Evolutionary conservation across 2,888 invertebrate species (phyloP).

Genomic region (Octodonta nipae): DNA sequence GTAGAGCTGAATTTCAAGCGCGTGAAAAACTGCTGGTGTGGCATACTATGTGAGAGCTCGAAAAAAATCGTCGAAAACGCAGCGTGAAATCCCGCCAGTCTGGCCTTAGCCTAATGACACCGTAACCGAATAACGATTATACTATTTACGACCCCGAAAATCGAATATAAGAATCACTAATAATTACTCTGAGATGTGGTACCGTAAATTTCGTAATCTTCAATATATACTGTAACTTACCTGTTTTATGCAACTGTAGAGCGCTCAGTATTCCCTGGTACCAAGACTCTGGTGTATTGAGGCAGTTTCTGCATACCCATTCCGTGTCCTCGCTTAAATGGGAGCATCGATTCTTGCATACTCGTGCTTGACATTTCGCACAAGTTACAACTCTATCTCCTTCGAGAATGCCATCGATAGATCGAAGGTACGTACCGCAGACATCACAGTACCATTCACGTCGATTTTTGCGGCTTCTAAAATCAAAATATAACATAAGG

Average conservation of each 20-base stretch:
- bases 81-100: too few relatives aligned
- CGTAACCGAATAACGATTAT: too few relatives aligned
- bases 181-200: too few relatives aligned
- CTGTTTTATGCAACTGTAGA: slow-evolving; percentile 8
- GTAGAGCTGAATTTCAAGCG: too few relatives aligned
- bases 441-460: slow-evolving; percentile 29
- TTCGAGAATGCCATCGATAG: slow-evolving; percentile 26
- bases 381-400: slow-evolving; percentile 27
- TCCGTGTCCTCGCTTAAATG: slow-evolving; percentile 14
- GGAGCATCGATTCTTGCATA: slow-evolving; percentile 29
- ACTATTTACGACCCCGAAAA: too few relatives aligned
- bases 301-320: slow-evolving; percentile 30
- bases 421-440: slow-evolving; percentile 28
- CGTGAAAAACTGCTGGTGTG: too few relatives aligned
- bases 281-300: slow-evolving; percentile 27
- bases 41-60: too few relatives aligned
- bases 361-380: slow-evolving; percentile 25
- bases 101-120: too few relatives aligned
- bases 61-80: too few relatives aligned
- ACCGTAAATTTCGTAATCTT: too few relatives aligned
- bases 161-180: too few relatives aligned
- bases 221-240: too few relatives aligned
- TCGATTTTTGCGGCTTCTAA: slow-evolving; percentile 11
- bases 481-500: slow-evolving; percentile 2
- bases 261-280: slow-evolving; percentile 26